A percentile compares a stretch with the other conserved stretches of the same genome.
phyloP scores from a whole-genome alignment of 2,113 vertebrate genomes.

The Pycnonotus jocosus region DNA sequence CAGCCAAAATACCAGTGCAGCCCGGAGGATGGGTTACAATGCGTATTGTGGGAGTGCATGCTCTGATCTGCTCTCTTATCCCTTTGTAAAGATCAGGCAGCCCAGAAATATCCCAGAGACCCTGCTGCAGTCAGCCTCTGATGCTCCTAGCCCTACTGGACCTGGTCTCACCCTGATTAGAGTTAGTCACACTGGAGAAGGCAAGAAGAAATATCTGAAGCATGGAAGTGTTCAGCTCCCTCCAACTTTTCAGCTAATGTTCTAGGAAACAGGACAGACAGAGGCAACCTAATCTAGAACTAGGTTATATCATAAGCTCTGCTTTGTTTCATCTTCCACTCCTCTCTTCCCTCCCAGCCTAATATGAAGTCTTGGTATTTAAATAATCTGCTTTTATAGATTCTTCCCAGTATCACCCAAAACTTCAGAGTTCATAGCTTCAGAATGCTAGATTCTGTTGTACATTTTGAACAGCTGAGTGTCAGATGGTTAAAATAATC shows the following conservation, averaged over 20 bases:
- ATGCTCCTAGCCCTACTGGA: not conserved
- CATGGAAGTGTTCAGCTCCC: not conserved
- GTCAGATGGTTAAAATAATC: not conserved
- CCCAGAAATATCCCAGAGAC: not conserved
- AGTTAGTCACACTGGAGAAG: rapidly evolving
- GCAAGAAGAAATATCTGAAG: not conserved
- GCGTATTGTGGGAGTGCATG: not conserved
- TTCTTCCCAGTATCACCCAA: not conserved
- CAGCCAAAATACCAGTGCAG: not conserved
- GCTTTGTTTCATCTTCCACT: not conserved
- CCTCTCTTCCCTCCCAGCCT: not conserved
- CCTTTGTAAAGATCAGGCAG: not conserved
- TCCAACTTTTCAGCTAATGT: not conserved
- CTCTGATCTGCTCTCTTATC: not conserved
- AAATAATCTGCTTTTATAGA: not conserved
- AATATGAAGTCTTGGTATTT: not conserved
- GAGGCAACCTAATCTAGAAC: not conserved
- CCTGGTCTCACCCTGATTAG: not conserved
- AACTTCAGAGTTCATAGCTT: not conserved
- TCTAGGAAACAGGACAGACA: not conserved
- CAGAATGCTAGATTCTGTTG: not conserved
- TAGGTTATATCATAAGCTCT: not conserved
- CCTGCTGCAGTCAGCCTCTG: not conserved
- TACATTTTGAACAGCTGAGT: not conserved
- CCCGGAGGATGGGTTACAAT: not conserved